Evolutionary conservation across 2,797 vertebrate species (phyloP).

Genomic region (Lacerta agilis): DNA sequence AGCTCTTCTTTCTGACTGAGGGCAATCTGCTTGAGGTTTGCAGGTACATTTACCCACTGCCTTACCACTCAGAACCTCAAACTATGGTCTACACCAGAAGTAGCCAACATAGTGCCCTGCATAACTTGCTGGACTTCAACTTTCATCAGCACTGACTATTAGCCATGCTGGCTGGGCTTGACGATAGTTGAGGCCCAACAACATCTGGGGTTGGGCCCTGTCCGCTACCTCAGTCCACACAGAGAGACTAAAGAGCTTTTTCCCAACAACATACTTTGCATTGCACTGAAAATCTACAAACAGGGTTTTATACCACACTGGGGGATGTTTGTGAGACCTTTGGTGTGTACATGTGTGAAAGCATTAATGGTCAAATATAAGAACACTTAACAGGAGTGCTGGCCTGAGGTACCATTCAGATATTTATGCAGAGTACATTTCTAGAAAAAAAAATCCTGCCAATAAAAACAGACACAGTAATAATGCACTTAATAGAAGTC

Average conservation of each 20-base stretch:
- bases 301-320: neutral
- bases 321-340: neutral
- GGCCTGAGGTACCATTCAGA: neutral
- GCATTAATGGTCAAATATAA: neutral
- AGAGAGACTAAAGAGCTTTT: neutral
- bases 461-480: neutral
- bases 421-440: neutral
- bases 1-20: too few species aligned
- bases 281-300: neutral
- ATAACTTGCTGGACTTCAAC: too few species aligned
- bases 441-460: neutral
- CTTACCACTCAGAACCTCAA: neutral
- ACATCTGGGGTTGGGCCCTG: neutral
- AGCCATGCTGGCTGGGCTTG: too few species aligned
- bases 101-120: too few species aligned
- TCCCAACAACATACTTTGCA: neutral
- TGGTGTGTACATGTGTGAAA: neutral
- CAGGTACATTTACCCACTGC: neutral
- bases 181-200: too few species aligned
- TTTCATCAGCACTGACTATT: too few species aligned
- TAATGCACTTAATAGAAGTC: neutral
- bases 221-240: neutral
- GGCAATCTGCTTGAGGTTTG: neutral
- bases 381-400: neutral
- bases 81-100: neutral